Base-by-base conservation (phyloP, 2,113 vertebrate genomes). In the Pelmatolapia mariae region DNA sequence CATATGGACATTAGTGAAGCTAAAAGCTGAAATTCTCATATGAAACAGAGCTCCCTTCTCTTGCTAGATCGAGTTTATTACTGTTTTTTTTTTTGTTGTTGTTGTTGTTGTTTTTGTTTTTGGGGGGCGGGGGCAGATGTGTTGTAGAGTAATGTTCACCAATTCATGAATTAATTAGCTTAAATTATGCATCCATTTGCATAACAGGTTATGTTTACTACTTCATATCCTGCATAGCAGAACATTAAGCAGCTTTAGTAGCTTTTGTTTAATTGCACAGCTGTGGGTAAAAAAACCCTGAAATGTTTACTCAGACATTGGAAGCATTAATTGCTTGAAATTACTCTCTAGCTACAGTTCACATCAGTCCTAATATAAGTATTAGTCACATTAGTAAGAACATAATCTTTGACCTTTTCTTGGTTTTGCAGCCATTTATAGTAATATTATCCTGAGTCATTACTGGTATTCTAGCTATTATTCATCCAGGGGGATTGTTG, bases 401-500 rank as follows among this genome's bases (percentile, higher is more conserved):
- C 13, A 78, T 43, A 71, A 59, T 85, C 71, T 80, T 47, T 86
- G 85, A 87, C 84, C 80, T 52, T 85, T 89, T 84, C 68, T 45
- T 68, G 22, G 43, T 83, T 47, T 71, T 83, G 53, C 88, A 43
- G 81, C 56, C 71, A 53, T 85, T 89, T 91, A 78, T 53, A 88
- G 71, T 79, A 66, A 90, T 68, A 84, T 53, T 86, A 89, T 38
- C 68, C 83, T 31, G 66, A 89, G 78, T 92, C 91, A 89, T 94
- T 91, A 80, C 89, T 84, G 89, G 87, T 89, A 90, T 54, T 83
- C 57, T 66, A 86, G 86, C 84, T 87, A 91, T 91, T 89, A 92
- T 79, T 88, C 82, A 84, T 92, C 94, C 76, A 80, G 6, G 2
- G 89, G 90, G 85, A 91, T 59, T 89, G 82, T 83, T 85, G 50